Base-by-base conservation (phyloP, 2,797 vertebrate genomes). In the Prunella strophiata region DNA sequence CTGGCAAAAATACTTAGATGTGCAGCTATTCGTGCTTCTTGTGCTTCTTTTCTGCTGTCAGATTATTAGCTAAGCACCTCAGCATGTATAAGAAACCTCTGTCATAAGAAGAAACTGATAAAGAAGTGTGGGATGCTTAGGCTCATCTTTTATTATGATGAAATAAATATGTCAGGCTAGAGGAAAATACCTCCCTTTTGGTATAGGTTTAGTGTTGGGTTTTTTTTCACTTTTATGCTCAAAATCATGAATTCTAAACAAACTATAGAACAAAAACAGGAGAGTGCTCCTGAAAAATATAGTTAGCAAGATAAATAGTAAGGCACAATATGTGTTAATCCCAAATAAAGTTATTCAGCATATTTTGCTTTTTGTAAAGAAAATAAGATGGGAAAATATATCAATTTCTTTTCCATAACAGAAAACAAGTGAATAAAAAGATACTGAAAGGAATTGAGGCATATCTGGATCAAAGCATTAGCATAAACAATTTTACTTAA, bases 391-490 rank as follows among this genome's bases (percentile, higher is more conserved):
- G 17, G 9, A 72, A 95, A 91, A 85, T 54, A 42, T 26, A 87
- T 85, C 52, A 4, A 26, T 90, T 88, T 88, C 38, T 27, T 79
- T 88, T 76, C 65, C 70, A 55, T 45, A 91, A 76, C 18, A 90
- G 72, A 81, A 95, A 94, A 45, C 5, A 30, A 25, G 2, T 74
- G 47, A 90, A 72, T 58, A 87, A 68, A 80, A 93, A 63, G 26
- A 79, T 61, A 74, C 19, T 86, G 73, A 83, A 87, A 87, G 38
- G 57, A 90, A 85, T 40, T 66, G 72, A 88, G 77, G 36, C 43
- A 26, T 68, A 95, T 83, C 48, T 84, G 63, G 80, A 91, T 89
- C 93, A 97, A 92, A 94, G 51, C 16, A 90, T 89, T 86, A 85
- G 71, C 40, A 89, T 92, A 71, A 25, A 70, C 70, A 77, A 93